Evolutionary conservation across 2,797 vertebrate species (phyloP).

Genomic region (Sebastiscus tertius): DNA sequence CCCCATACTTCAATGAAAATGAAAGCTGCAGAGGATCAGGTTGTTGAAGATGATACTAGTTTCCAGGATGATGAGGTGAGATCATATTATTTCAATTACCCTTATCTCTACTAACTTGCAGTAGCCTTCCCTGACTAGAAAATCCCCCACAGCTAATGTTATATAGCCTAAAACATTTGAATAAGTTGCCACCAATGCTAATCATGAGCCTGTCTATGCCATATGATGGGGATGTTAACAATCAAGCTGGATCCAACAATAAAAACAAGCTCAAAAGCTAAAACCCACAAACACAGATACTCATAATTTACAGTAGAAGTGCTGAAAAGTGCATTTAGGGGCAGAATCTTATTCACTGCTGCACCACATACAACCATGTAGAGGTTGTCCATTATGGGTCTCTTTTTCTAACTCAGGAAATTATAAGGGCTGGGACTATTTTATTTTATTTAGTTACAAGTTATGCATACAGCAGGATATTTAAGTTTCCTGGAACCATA

Average conservation of each 20-base stretch:
- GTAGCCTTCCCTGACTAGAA: not conserved
- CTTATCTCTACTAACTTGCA: not conserved
- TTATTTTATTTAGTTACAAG: no score
- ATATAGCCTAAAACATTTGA: not conserved
- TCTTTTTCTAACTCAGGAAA: not conserved
- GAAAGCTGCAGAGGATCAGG: slow-evolving; percentile 90
- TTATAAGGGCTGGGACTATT: no score
- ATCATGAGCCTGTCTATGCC: no score
- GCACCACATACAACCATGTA: not conserved
- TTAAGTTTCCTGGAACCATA: no score
- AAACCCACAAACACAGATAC: not conserved
- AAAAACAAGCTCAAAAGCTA: not conserved
- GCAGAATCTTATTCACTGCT: not conserved
- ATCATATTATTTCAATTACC: not conserved
- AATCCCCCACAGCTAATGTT: not conserved
- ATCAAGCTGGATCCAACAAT: not conserved
- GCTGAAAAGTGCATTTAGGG: not conserved
- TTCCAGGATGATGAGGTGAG: slow-evolving; percentile 93
- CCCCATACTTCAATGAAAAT: slow-evolving; percentile 59
- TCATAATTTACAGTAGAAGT: not conserved
- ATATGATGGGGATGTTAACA: not conserved
- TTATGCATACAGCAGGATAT: no score
- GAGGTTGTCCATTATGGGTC: not conserved
- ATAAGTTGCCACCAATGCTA: no score
- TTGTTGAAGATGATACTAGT: slow-evolving; percentile 87